Conservation (phyloP, 2,888 invertebrate genomes). For the Sinelater perroti region DNA sequence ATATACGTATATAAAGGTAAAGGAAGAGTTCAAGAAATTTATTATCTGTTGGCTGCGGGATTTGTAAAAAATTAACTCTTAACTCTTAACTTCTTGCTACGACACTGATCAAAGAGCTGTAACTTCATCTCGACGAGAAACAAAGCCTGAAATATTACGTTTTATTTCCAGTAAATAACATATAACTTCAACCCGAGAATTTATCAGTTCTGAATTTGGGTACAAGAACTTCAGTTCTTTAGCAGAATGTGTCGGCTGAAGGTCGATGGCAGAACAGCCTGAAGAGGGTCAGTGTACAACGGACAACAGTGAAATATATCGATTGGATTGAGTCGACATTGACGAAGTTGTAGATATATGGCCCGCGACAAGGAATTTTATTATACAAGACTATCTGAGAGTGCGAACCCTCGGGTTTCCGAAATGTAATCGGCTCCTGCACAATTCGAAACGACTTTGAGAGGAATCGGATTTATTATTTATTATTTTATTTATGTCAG, state of each 20-base stretch:
- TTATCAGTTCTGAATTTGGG: too few relatives aligned
- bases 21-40: too few relatives aligned
- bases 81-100: too few relatives aligned
- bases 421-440: slow-evolving; percentile 44
- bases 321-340: slow-evolving; percentile 41
- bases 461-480: slow-evolving; percentile 45
- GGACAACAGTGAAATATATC: slow-evolving; percentile 41
- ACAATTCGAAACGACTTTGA: slow-evolving; percentile 43
- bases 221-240: too few relatives aligned
- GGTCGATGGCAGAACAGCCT: slow-evolving; percentile 31
- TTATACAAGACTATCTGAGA: slow-evolving; percentile 43
- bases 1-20: too few relatives aligned
- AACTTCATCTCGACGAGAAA: too few relatives aligned
- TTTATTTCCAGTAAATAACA: too few relatives aligned
- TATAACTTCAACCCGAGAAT: too few relatives aligned
- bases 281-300: slow-evolving; percentile 41
- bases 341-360: slow-evolving; percentile 46
- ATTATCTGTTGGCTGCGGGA: too few relatives aligned
- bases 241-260: slow-evolving; percentile 34
- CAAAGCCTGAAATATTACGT: too few relatives aligned
- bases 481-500: slow-evolving; percentile 40
- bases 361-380: slow-evolving; percentile 47
- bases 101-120: too few relatives aligned
- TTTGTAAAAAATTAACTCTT: too few relatives aligned
- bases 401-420: slow-evolving; percentile 44